Evolutionary conservation across 92 coral and sea anemone genomes (phyloP), one percentile per base, ranked within the genome.

Genomic region (Epizoanthus illoricatus): DNA sequence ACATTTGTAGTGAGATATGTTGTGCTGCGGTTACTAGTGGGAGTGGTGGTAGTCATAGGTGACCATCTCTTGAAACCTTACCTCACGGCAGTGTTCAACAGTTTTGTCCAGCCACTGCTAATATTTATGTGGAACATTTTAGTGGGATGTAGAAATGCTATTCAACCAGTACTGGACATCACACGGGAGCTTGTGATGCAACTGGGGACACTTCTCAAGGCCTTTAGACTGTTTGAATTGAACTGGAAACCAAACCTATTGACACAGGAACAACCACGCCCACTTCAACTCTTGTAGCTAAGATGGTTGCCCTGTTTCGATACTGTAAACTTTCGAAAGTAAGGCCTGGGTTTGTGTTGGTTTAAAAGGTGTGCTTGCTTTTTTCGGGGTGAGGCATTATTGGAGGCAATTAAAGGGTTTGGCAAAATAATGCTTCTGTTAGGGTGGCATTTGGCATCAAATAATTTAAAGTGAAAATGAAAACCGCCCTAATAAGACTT

Each of bases 141-240:
- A 16, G 73, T 79, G 65, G 97, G 92, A 23, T 42, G 88, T 13
- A 87, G 83, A 82, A 96, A 96, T 78, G 91, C 90, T 54, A 65
- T 96, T 18, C 76, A 72, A 39, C 99, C 99, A 52, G 69, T 96
- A 45, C 57, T 96, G 88, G 93, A 89, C 62, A 81, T 96, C 7
- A 86, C 93, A 24, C 81, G 90, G 28, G 91, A 84, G 71, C 74
- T 91, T 4, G 28, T 93, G 7, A 58, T 68, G 20, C 98, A 93
- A 78, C 7, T 85, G 8, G 86, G 89, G 0, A 84, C 92, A 2
- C 83, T 94, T 17, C 88, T 96, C 21, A 89, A 87, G 61, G 93
- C 94, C 13, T 91, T 96, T 49, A 91, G 99, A 80, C 75, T 96
- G 58, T 93, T 96, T 89, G 98, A 91, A 63, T 85, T 96, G 9